Conservation (phyloP, 1,140 invertebrate genomes). For the Charaxes varanes region DNA sequence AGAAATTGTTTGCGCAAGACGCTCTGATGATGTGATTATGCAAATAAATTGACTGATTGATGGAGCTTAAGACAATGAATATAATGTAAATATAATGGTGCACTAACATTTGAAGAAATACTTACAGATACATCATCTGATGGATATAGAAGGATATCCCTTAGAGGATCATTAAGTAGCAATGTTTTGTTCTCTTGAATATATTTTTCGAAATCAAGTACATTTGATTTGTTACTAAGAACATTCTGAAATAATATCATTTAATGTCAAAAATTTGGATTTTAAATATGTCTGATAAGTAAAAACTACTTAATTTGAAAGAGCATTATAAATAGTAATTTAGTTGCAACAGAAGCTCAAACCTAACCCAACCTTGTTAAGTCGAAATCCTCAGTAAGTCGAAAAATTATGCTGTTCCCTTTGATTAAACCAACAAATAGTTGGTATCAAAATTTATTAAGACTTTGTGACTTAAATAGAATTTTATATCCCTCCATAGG, state of each 20-base stretch:
- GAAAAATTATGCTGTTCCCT: no score
- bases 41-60: constrained; percentile 27
- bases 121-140: constrained; percentile 93
- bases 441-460: no score
- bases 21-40: constrained; percentile 40
- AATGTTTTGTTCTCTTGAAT: constrained; percentile 92
- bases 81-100: constrained; percentile 28
- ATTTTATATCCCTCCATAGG: no score
- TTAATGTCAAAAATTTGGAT: neutral
- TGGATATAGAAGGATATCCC: constrained; percentile 92
- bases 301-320: neutral
- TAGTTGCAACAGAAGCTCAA: no score
- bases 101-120: no score
- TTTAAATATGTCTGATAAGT: neutral
- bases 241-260: constrained; percentile 50
- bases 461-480: no score
- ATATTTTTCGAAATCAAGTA: constrained; percentile 93
- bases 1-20: constrained; percentile 31
- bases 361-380: no score
- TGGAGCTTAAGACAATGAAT: constrained; percentile 24
- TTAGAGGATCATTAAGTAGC: constrained; percentile 93
- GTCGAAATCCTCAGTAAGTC: no score
- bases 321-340: neutral
- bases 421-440: no score
- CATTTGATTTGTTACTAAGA: constrained; percentile 49